phyloP scores from a whole-genome alignment of 2,888 invertebrate species.

The Hedychridium roseum region DNA sequence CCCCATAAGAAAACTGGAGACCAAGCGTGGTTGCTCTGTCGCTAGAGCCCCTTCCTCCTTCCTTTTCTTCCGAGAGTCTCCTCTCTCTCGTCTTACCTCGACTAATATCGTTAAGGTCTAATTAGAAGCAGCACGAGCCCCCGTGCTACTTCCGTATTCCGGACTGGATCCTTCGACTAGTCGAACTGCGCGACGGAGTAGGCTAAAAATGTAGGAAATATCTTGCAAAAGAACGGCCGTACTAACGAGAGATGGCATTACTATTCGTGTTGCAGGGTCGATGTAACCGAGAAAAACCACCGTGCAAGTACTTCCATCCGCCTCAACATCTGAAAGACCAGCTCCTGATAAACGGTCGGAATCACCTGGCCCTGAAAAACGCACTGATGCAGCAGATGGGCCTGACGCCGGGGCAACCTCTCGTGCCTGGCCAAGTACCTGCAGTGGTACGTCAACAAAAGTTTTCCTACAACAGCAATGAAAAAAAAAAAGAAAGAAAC shows the following conservation, averaged over 20 bases:
- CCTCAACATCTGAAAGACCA: conserved; percentile 99
- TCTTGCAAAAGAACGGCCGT: too few relatives aligned
- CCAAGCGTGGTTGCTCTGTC: conserved; percentile 24
- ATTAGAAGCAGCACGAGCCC: conserved; percentile 45
- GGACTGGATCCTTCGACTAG: conserved; percentile 9
- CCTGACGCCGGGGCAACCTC: conserved; percentile 87
- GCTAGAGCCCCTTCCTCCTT: conserved; percentile 21
- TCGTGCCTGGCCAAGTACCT: conserved; percentile 92
- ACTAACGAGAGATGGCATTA: too few relatives aligned
- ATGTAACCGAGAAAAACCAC: conserved; percentile 99
- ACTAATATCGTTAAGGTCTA: conserved; percentile 55
- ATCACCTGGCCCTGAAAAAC: conserved; percentile 99
- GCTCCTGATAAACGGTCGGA: conserved; percentile 98
- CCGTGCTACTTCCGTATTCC: conserved; percentile 6
- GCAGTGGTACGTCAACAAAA: conserved; percentile 89
- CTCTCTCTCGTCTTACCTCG: conserved; percentile 50
- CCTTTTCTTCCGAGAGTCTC: conserved; percentile 27
- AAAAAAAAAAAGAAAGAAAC: too few relatives aligned
- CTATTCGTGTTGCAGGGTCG: conserved; percentile 82
- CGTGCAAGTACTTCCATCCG: conserved; percentile 99
- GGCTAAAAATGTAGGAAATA: too few relatives aligned
- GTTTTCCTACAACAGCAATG: too few relatives aligned
- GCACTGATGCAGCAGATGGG: conserved; percentile 97
- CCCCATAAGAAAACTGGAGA: conserved; percentile 40
- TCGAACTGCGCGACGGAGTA: too few relatives aligned